These are phyloP conservation scores for Aplodontia rufa DNA, from an alignment of 2,113 vertebrate genomes.

Conservation along the genomic window DNA sequence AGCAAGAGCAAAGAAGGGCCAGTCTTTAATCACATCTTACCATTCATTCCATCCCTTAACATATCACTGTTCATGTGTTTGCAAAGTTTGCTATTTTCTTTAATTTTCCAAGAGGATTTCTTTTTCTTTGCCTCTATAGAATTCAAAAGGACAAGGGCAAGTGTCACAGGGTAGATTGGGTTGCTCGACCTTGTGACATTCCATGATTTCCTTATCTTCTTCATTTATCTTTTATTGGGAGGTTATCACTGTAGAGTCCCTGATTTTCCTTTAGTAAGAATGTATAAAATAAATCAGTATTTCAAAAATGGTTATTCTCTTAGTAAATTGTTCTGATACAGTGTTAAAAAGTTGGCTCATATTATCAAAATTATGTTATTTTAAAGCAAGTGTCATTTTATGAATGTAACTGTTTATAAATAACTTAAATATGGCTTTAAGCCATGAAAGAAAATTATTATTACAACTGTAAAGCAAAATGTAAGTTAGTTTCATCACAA, in stretches of 20 bases:
- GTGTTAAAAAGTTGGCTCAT: not conserved
- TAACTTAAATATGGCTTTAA: not conserved
- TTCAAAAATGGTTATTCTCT: not conserved
- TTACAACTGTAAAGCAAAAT: not conserved
- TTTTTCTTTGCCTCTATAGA: not conserved
- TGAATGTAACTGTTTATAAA: slow-evolving; percentile 23
- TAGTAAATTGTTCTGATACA: not conserved
- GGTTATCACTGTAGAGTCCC: not conserved
- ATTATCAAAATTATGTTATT: not conserved
- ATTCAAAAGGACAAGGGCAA: not conserved
- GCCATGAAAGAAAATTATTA: not conserved
- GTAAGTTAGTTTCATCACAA: not conserved
- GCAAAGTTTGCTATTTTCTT: not conserved
- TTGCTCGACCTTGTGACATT: not conserved
- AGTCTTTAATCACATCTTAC: not conserved
- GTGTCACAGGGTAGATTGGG: not conserved
- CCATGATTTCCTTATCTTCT: not conserved
- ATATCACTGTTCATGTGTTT: not conserved
- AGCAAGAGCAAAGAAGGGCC: not conserved
- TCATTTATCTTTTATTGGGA: not conserved
- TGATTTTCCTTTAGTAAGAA: not conserved
- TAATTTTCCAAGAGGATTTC: not conserved
- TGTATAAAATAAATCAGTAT: not conserved
- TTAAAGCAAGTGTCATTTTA: not conserved
- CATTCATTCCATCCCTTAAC: not conserved